Evolutionary conservation across 1,140 invertebrate species (phyloP), one percentile per base, ranked within the genome.

Genomic region (Metopolophium dirhodum): DNA sequence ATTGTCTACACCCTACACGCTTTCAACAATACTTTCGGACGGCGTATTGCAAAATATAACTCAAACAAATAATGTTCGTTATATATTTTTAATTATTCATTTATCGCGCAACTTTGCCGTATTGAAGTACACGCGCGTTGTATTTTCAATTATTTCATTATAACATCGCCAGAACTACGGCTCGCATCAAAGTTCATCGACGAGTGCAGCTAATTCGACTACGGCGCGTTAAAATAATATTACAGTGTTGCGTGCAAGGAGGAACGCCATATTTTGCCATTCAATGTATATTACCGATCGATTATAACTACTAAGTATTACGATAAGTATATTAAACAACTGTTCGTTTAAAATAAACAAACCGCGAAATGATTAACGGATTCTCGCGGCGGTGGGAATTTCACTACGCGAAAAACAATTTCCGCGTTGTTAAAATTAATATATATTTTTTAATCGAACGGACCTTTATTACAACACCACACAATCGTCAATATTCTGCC

Each of bases 211-310:
- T 7, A 26, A 26, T 61, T 61, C 0, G 9, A 61, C 26, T 61
- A n/a, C 18, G n/a, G n/a, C 61, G 0, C 61, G 14, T 77, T 77
- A n/a, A 18, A 77, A 77, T n/a, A n/a, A 30, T 68, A 51, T 77
- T 18, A n/a, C n/a, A n/a, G 14, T 0, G n/a, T 0, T 7, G 14
- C 6, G 6, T n/a, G 61, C n/a, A 35, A n/a, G 2, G 2, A 7
- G 14, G 14, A n/a, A 77, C 30, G 1, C 30, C 11, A 35, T n/a
- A n/a, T n/a, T 30, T 49, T 49, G 8, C 8, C 26, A 61, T 4
- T 18, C 18, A 4, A 35, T 77, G 14, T 14, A n/a, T 18, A n/a
- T 18, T 68, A 68, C n/a, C 18, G 14, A 23, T n/a, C 14, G 61
- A 6, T 77, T 77, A 0, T n/a, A n/a, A 77, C 14, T n/a, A 20